Evolutionary conservation across 2,888 invertebrate genomes (phyloP).

Genomic region (Notodonta dromedarius): DNA sequence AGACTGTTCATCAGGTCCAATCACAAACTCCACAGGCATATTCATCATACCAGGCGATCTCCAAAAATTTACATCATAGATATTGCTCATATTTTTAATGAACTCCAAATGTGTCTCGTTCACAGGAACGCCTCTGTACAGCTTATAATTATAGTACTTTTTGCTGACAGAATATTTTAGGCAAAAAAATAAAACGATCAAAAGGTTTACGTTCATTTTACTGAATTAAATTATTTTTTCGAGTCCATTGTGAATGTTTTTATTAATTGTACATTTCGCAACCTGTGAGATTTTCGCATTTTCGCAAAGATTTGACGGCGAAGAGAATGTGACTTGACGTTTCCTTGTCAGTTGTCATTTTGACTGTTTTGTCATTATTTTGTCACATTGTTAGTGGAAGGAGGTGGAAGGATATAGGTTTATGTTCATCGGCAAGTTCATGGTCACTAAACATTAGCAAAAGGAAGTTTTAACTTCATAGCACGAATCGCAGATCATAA

Average conservation of each 20-base stretch:
- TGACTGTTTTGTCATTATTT: no score
- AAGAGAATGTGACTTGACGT: no score
- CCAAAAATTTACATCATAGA: constrained; percentile 61
- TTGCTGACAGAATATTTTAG: constrained; percentile 23
- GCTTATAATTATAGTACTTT: constrained; percentile 55
- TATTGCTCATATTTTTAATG: constrained; percentile 44
- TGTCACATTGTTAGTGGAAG: no score
- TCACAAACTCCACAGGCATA: constrained; percentile 60
- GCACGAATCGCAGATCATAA: no score
- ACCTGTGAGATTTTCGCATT: constrained; percentile 31
- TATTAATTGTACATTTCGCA: constrained; percentile 2
- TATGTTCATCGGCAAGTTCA: no score
- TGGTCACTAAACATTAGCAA: no score
- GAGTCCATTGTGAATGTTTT: background rate
- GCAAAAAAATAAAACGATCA: constrained; percentile 10
- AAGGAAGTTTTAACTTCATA: no score
- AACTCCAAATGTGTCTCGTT: constrained; percentile 51
- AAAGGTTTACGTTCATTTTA: constrained; percentile 21
- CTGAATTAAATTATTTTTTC: constrained; percentile 8
- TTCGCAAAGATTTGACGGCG: background rate
- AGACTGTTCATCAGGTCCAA: constrained; percentile 49
- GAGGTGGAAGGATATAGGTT: no score
- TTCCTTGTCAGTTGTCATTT: no score
- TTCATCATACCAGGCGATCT: constrained; percentile 49
- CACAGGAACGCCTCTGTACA: constrained; percentile 59